Conservation (phyloP, 2,888 invertebrate genomes). For the Scelioninae gen. 1 region DNA sequence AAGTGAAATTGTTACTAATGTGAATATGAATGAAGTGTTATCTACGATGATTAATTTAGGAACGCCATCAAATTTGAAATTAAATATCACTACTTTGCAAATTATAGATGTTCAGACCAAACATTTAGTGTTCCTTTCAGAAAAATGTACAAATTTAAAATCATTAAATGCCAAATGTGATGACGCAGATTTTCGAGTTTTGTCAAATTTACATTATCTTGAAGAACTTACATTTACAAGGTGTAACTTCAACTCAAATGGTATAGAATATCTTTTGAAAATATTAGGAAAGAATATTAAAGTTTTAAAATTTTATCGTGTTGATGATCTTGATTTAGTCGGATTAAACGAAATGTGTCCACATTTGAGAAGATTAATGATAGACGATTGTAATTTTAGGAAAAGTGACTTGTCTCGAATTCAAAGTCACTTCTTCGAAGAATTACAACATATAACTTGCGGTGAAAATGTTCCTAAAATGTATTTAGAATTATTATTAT, state of each 20-base stretch:
- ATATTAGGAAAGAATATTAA: slow-evolving; percentile 7
- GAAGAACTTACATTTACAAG: slow-evolving; percentile 12
- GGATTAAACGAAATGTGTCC: slow-evolving; percentile 26
- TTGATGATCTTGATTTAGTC: slow-evolving; percentile 16
- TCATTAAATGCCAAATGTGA: slow-evolving; percentile 16
- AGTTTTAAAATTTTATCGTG: slow-evolving; percentile 21
- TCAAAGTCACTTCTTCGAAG: background rate
- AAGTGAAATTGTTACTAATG: slow-evolving; percentile 3
- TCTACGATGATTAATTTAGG: background rate
- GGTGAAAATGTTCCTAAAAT: slow-evolving; percentile 32
- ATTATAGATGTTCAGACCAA: background rate
- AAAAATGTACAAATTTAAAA: slow-evolving; percentile 18
- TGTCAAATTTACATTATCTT: slow-evolving; percentile 7
- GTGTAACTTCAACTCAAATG: slow-evolving; percentile 5
- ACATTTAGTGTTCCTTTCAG: slow-evolving; percentile 16
- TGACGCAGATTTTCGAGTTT: background rate
- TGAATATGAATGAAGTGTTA: slow-evolving; percentile 29
- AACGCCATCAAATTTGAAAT: background rate
- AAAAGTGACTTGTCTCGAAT: background rate
- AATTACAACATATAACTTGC: slow-evolving; percentile 28
- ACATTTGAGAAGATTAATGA: slow-evolving; percentile 16
- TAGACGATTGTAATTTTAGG: slow-evolving; percentile 30
- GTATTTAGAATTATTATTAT: slow-evolving; percentile 17
- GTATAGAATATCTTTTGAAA: slow-evolving; percentile 10
- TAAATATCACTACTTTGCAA: slow-evolving; percentile 8